These are phyloP conservation scores for Aplochiton taeniatus DNA, from an alignment of 2,797 vertebrate genomes.

Conservation along the genomic window DNA sequence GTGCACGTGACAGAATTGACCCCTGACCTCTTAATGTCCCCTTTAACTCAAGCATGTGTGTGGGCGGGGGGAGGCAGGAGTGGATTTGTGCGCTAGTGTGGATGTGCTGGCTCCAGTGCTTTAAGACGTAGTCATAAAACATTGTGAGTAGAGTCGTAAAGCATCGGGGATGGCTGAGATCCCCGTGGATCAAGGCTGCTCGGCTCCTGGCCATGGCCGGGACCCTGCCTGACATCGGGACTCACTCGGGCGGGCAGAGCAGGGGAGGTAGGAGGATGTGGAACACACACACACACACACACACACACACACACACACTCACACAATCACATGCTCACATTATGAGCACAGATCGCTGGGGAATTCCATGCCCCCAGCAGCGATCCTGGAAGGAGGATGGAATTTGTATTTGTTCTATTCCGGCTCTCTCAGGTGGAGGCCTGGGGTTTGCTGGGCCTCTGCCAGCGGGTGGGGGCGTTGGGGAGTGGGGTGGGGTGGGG, in stretches of 20 bases:
- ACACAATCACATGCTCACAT: background rate
- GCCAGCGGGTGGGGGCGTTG: background rate
- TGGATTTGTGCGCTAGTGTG: background rate
- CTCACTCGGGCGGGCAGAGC: too few species aligned
- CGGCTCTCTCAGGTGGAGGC: background rate
- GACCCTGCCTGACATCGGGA: too few species aligned
- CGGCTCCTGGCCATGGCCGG: too few species aligned
- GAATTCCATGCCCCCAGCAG: conserved; percentile 1
- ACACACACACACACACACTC: background rate
- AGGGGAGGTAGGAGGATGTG: too few species aligned
- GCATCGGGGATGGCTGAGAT: too few species aligned
- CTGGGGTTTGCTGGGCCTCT: conserved; percentile 12
- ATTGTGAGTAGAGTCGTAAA: too few species aligned
- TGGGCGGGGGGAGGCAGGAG: background rate
- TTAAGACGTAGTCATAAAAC: too few species aligned
- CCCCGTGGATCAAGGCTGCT: too few species aligned
- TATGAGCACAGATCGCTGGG: background rate
- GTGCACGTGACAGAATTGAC: too few species aligned
- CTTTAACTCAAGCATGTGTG: conserved; percentile 5
- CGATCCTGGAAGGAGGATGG: too few species aligned
- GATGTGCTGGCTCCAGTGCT: conserved; percentile 23
- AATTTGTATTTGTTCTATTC: conserved; percentile 15
- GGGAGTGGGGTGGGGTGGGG: too few species aligned
- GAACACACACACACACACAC: background rate
- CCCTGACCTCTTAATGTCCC: too few species aligned